Evolutionary conservation across 2,888 invertebrate species (phyloP).

Genomic region (Polydrusus cervinus): DNA sequence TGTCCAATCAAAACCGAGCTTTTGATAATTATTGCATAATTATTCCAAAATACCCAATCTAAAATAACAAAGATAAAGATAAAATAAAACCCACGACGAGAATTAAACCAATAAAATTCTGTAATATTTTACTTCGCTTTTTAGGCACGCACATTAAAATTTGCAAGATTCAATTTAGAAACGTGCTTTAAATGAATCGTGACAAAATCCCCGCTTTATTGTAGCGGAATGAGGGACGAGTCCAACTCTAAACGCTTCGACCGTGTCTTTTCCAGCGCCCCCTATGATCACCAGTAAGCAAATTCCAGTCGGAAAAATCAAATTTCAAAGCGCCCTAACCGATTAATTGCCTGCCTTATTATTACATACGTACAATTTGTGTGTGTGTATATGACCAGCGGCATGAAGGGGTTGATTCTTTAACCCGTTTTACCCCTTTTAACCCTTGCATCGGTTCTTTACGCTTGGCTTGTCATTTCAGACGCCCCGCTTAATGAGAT

Average conservation of each 20-base stretch:
- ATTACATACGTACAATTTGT: slow-evolving; percentile 56
- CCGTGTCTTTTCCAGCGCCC: slow-evolving; percentile 54
- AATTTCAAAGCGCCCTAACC: slow-evolving; percentile 67
- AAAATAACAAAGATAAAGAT: background rate
- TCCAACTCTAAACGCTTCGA: slow-evolving; percentile 19
- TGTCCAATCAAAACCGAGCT: no score
- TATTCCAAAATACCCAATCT: no score
- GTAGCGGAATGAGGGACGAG: slow-evolving; percentile 65
- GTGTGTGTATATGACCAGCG: slow-evolving; percentile 48
- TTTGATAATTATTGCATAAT: no score
- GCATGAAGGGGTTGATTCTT: slow-evolving; percentile 56
- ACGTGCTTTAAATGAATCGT: slow-evolving; percentile 67
- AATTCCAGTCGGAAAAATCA: slow-evolving; percentile 68
- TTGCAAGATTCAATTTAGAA: slow-evolving; percentile 67
- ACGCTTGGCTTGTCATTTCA: slow-evolving; percentile 69
- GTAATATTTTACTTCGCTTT: slow-evolving; percentile 48
- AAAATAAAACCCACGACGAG: slow-evolving; percentile 15
- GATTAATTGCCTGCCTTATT: slow-evolving; percentile 67
- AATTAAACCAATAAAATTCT: slow-evolving; percentile 39
- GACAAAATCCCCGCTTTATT: slow-evolving; percentile 65
- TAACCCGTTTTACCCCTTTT: slow-evolving; percentile 62
- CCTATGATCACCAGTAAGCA: slow-evolving; percentile 65
- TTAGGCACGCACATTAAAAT: slow-evolving; percentile 63
- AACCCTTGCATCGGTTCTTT: slow-evolving; percentile 64
- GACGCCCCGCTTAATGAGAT: slow-evolving; percentile 72